Evolutionary conservation across 2,113 vertebrate genomes (phyloP).

Genomic region (Orientallactaga bullata): DNA sequence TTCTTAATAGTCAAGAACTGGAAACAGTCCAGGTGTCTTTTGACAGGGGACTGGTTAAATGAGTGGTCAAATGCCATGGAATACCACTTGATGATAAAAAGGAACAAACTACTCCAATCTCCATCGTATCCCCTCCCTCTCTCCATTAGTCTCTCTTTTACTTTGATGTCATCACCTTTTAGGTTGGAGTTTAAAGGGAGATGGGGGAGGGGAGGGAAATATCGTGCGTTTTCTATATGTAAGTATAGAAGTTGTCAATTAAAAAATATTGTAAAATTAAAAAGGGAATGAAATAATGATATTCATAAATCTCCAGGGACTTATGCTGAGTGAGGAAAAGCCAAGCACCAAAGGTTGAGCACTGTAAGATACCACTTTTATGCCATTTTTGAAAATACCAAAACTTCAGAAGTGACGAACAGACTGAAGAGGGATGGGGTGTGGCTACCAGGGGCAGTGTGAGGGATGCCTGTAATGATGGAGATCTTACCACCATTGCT

Average conservation of each 20-base stretch:
- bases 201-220: too few relatives aligned
- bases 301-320: neutral
- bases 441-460: neutral
- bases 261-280: too few relatives aligned
- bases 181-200: too few relatives aligned
- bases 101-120: too few relatives aligned
- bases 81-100: conserved; percentile 36
- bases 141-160: too few relatives aligned
- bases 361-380: neutral
- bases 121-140: too few relatives aligned
- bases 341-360: neutral
- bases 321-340: neutral
- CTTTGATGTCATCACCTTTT: too few relatives aligned
- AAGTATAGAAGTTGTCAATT: too few relatives aligned
- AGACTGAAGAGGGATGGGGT: neutral
- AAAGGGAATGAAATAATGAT: neutral
- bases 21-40: conserved; percentile 1
- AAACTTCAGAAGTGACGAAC: neutral
- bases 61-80: neutral
- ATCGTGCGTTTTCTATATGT: too few relatives aligned
- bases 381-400: conserved; percentile 30
- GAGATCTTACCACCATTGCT: neutral
- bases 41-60: conserved; percentile 28
- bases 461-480: neutral
- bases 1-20: neutral